Conservation (phyloP, 2,113 vertebrate genomes). For the Haemorhous mexicanus region DNA sequence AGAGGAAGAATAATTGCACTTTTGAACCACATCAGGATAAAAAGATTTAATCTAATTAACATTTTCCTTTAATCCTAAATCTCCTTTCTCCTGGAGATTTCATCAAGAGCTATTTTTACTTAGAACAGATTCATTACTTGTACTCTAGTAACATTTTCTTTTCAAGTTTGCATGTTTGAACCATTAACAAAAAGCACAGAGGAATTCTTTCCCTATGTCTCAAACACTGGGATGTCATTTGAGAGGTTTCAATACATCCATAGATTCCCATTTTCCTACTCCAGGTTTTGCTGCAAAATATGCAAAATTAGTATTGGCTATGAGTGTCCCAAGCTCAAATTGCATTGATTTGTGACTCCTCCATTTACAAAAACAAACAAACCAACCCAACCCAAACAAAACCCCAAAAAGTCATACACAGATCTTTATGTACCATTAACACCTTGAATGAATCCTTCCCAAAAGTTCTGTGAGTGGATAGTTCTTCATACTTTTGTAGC, state of each 20-base stretch:
- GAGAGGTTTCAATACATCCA: not conserved
- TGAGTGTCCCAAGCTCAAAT: not conserved
- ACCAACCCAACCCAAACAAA: fast-evolving
- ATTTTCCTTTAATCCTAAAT: slow-evolving; percentile 26
- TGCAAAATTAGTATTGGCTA: not conserved
- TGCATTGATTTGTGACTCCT: not conserved
- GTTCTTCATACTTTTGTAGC: not conserved
- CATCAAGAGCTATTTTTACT: not conserved
- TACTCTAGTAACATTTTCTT: not conserved
- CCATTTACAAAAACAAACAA: not conserved
- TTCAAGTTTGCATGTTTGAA: not conserved
- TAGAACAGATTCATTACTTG: not conserved
- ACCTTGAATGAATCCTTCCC: not conserved
- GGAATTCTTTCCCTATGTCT: not conserved
- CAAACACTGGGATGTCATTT: not conserved
- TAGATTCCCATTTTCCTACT: not conserved
- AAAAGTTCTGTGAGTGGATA: not conserved
- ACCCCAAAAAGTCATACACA: not conserved
- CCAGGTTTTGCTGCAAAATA: not conserved
- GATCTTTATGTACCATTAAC: not conserved
- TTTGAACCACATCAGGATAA: not conserved
- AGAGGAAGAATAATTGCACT: not conserved
- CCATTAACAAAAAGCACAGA: not conserved
- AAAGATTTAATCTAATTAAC: slow-evolving; percentile 37
- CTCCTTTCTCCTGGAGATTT: not conserved